Percentiles rank a stretch among this genome's conserved stretches.
phyloP scores from a whole-genome alignment of 2,888 invertebrate species.

The Zootermopsis nevadensis region DNA sequence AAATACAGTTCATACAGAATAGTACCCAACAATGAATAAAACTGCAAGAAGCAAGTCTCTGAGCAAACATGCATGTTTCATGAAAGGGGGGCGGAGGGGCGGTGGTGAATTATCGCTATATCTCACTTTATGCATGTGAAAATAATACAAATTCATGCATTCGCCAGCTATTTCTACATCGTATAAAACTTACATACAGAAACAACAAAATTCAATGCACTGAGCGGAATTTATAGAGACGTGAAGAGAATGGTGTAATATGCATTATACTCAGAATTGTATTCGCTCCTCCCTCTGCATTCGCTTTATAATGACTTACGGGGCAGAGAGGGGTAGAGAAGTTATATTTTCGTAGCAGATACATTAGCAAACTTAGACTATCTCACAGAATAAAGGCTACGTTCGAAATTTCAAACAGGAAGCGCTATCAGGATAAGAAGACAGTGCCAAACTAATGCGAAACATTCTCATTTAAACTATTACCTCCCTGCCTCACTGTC shows the following conservation, averaged over 20 bases:
- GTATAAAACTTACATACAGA: not conserved
- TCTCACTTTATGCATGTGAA: no score
- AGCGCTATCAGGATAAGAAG: slow-evolving; percentile 18
- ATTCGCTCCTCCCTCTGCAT: not conserved
- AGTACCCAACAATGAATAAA: no score
- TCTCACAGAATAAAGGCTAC: slow-evolving; percentile 20
- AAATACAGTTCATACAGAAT: no score
- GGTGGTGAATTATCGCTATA: no score
- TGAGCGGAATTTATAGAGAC: not conserved
- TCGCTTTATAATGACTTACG: not conserved
- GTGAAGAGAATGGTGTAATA: not conserved
- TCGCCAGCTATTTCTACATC: no score
- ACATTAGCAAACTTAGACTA: slow-evolving; percentile 28
- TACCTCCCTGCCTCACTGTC: not conserved
- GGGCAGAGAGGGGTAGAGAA: not conserved
- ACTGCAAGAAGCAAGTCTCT: no score
- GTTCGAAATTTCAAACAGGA: slow-evolving; percentile 15
- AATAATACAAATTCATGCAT: no score
- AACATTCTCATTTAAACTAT: slow-evolving; percentile 31
- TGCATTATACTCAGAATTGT: not conserved
- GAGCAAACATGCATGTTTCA: no score
- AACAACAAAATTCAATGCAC: not conserved
- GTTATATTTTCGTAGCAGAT: not conserved
- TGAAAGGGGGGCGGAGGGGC: no score
- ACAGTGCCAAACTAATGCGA: slow-evolving; percentile 24